These are phyloP conservation scores for Synanthedon andrenaeformis DNA, from an alignment of 2,888 invertebrate species.

Conservation along the genomic window DNA sequence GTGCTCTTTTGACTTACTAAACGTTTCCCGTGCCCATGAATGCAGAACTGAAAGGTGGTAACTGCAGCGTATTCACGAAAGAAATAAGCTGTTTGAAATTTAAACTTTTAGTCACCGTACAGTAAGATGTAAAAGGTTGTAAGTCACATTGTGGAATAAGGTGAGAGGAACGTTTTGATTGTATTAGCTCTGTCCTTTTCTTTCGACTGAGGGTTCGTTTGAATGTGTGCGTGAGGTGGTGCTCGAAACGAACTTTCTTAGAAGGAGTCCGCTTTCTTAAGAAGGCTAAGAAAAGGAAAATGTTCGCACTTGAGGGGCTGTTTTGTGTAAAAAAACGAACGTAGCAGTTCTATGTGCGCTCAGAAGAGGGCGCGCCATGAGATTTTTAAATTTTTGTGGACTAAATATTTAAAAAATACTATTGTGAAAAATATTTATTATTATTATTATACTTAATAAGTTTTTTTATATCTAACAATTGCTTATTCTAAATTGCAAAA, in stretches of 20 bases:
- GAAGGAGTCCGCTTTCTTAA: constrained; percentile 57
- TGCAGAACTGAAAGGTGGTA: constrained; percentile 17
- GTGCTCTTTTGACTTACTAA: neutral
- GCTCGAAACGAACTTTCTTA: constrained; percentile 53
- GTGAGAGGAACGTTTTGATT: neutral
- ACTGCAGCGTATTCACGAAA: constrained; percentile 4
- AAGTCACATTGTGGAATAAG: neutral
- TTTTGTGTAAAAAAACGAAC: constrained; percentile 55
- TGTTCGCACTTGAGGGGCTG: constrained; percentile 54
- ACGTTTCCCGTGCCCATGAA: constrained; percentile 13
- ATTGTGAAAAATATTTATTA: too few species aligned
- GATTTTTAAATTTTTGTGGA: constrained; percentile 9
- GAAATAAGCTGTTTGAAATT: constrained; percentile 18
- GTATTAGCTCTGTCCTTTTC: constrained; percentile 9
- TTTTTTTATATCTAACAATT: too few species aligned
- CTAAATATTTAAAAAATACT: neutral
- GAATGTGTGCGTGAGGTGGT: constrained; percentile 31
- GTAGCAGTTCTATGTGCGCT: constrained; percentile 28
- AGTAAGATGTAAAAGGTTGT: neutral
- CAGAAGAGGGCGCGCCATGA: constrained; percentile 46
- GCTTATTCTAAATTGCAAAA: too few species aligned
- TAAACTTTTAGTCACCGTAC: neutral
- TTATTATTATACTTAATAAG: too few species aligned
- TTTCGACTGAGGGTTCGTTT: constrained; percentile 15
- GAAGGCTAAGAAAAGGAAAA: constrained; percentile 65